These are phyloP conservation scores for Oxyura jamaicensis DNA, from an alignment of 2,113 vertebrate genomes.

Conservation along the genomic window DNA sequence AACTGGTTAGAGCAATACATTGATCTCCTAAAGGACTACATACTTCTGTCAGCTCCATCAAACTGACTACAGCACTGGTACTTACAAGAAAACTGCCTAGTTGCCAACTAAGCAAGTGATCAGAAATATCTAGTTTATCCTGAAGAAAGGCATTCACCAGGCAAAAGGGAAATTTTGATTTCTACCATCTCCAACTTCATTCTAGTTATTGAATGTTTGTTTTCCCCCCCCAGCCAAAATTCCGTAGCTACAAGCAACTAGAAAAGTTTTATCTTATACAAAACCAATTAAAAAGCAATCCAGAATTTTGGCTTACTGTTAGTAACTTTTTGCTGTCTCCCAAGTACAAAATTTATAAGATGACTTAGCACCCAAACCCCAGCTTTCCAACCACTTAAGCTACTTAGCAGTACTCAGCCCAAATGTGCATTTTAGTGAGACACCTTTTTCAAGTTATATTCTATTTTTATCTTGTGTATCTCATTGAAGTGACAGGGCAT, in stretches of 20 bases:
- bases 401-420: not conserved
- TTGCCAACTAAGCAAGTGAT: not conserved
- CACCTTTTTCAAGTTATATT: not conserved
- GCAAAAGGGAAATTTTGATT: not conserved
- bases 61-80: not conserved
- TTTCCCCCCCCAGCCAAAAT: not conserved
- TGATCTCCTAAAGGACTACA: not conserved
- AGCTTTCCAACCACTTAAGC: not conserved
- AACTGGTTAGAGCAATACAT: not conserved
- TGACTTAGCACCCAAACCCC: not conserved
- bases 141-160: not conserved
- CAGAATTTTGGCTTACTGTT: not conserved
- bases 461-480: not conserved
- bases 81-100: not conserved
- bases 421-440: not conserved
- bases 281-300: not conserved
- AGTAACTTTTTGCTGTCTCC: not conserved
- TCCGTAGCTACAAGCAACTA: not conserved
- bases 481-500: not conserved
- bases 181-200: not conserved
- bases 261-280: not conserved
- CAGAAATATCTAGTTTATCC: not conserved
- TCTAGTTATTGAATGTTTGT: not conserved
- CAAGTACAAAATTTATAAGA: not conserved
- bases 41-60: not conserved